Evolutionary conservation across 1,140 invertebrate species (phyloP), one percentile per base, ranked within the genome.

Genomic region (Periplaneta americana): DNA sequence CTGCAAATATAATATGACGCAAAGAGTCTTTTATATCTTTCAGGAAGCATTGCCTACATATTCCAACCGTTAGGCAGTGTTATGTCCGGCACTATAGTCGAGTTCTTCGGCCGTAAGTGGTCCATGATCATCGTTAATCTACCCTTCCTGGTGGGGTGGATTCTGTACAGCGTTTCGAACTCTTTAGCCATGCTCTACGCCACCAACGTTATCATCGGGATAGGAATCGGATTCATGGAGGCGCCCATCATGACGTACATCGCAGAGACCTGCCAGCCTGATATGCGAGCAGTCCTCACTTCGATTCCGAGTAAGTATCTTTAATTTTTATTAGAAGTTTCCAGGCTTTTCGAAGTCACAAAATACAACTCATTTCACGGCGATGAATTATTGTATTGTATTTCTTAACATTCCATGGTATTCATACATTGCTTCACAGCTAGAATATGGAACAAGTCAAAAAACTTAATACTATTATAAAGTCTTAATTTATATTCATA

Each of bases 181-280:
- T 34, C 37, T 11, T 13, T 78, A 36, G 34, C 35, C 18, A 33
- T 33, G 35, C 37, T 82, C 13, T 82, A 82, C 37, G 31, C 36
- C 78, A 34, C 77, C 17, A 36, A 74, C 17, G 81, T 80, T 4
- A 35, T 82, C 39, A 32, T 75, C 4, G 81, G 81, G 13, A 39
- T 82, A 22, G 37, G 48, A 17, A 77, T 75, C 18, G 81, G 81
- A 39, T 75, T 82, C 31, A 75, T 82, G 31, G 81, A 82, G 28
- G 81, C 81, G n/a, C 81, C 81, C 1, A 75, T 82, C 1, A 36
- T 82, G n/a, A 82, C 81, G 11, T 82, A 82, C 37, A 48, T 82
- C 11, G 81, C 77, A 2, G 81, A 82, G 34, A 82, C 57, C 13
- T 33, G 74, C 34, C 35, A 79, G 39, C 81, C 81, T 22, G 36